phyloP scores from a whole-genome alignment of 2,113 vertebrate species.

The Chaetodon trifascialis region DNA sequence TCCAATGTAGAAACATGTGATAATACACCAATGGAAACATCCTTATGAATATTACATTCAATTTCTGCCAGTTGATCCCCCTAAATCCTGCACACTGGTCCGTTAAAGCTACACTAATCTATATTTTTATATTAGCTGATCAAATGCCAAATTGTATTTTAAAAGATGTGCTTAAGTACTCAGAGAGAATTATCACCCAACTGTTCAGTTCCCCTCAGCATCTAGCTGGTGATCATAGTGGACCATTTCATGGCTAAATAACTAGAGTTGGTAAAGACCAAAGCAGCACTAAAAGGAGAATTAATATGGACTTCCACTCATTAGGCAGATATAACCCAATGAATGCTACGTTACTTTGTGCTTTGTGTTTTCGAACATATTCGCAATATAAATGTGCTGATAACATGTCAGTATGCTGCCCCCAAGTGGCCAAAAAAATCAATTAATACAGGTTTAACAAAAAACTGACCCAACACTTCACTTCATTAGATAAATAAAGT shows the following conservation, averaged over 20 bases:
- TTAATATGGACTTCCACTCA: not conserved
- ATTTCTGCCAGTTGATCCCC: no score
- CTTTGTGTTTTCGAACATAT: not conserved
- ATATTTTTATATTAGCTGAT: not conserved
- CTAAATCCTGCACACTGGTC: no score
- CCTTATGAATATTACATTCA: no score
- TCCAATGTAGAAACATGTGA: no score
- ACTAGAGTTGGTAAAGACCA: not conserved
- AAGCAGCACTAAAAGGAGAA: not conserved
- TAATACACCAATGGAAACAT: no score
- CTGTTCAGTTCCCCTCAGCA: no score
- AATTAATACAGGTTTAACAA: not conserved
- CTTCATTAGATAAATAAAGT: no score
- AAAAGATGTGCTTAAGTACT: not conserved
- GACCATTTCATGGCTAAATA: not conserved
- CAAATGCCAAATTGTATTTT: not conserved
- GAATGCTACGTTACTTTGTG: not conserved
- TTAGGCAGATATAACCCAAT: not conserved
- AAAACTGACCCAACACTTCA: not conserved
- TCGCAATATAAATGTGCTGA: not conserved
- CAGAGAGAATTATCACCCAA: no score
- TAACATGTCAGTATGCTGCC: not conserved
- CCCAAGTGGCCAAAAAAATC: not conserved
- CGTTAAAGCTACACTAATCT: not conserved
- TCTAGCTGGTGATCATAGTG: not conserved